Percentiles rank a stretch among this genome's conserved stretches.
Conservation (phyloP, 2,113 vertebrate genomes). For the Scytalopus superciliaris region DNA sequence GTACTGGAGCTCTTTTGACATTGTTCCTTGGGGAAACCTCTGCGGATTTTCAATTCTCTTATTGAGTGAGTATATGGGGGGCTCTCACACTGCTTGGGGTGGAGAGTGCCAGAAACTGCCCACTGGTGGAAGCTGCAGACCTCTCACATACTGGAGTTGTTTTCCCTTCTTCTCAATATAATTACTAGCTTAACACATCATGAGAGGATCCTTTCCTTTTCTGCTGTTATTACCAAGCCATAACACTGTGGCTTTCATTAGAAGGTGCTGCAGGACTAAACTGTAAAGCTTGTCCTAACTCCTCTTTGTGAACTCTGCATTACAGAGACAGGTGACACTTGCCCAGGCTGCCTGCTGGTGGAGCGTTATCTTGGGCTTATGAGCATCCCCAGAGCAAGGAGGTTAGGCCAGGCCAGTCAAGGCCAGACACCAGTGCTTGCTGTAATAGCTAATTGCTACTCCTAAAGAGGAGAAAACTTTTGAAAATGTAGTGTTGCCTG, state of each 20-base stretch:
- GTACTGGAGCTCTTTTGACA: constrained; percentile 83
- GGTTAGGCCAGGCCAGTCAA: neutral
- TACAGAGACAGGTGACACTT: neutral
- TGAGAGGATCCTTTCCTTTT: neutral
- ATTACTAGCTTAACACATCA: neutral
- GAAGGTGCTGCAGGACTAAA: neutral
- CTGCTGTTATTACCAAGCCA: neutral
- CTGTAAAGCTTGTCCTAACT: neutral
- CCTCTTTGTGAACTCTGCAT: neutral
- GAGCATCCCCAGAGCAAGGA: neutral
- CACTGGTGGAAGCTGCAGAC: neutral
- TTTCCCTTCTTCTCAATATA: neutral
- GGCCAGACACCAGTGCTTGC: neutral
- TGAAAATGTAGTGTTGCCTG: neutral
- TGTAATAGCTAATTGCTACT: neutral
- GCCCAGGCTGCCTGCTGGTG: accelerated
- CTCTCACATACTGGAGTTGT: neutral
- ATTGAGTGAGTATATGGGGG: constrained; percentile 80
- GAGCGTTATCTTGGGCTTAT: neutral
- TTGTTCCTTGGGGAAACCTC: constrained; percentile 89
- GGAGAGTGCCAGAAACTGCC: neutral
- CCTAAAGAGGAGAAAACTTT: neutral
- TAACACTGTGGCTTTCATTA: neutral
- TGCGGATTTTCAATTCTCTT: constrained; percentile 91
- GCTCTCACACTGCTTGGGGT: accelerated